Percentiles rank a stretch among this genome's conserved stretches.
phyloP scores from a whole-genome alignment of 2,113 vertebrate species.

The Ictalurus furcatus region DNA sequence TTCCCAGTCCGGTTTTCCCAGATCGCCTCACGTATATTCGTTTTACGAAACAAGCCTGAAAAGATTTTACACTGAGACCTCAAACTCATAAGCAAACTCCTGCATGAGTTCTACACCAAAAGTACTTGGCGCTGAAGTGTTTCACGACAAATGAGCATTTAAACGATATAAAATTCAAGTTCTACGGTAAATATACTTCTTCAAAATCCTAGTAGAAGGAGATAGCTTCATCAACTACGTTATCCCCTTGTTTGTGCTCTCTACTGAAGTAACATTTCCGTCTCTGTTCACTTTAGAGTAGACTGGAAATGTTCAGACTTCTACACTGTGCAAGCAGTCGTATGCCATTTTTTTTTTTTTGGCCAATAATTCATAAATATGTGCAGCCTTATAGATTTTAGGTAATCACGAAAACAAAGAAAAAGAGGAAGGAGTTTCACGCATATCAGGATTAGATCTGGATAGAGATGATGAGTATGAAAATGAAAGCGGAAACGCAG shows the following conservation, averaged over 20 bases:
- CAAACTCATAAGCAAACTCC: not conserved
- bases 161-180: slow-evolving; percentile 1
- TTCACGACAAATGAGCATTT: not conserved
- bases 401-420: not conserved
- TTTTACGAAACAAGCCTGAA: not conserved
- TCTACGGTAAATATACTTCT: not conserved
- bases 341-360: slow-evolving; percentile 1
- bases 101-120: too few relatives aligned
- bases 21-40: not conserved
- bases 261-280: not conserved
- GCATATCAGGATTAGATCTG: not conserved
- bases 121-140: not conserved
- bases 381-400: slow-evolving; percentile 24
- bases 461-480: not conserved
- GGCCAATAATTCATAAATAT: slow-evolving; percentile 36
- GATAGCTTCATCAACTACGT: not conserved
- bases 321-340: slow-evolving; percentile 32
- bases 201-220: not conserved
- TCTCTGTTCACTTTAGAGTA: not conserved
- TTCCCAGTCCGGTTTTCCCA: not conserved
- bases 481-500: not conserved
- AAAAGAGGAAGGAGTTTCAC: not conserved
- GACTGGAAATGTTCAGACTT: not conserved
- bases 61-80: not conserved
- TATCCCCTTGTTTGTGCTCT: slow-evolving; percentile 24